Conservation (phyloP, 2,797 vertebrate species). For the Cirrhinus molitorella region DNA sequence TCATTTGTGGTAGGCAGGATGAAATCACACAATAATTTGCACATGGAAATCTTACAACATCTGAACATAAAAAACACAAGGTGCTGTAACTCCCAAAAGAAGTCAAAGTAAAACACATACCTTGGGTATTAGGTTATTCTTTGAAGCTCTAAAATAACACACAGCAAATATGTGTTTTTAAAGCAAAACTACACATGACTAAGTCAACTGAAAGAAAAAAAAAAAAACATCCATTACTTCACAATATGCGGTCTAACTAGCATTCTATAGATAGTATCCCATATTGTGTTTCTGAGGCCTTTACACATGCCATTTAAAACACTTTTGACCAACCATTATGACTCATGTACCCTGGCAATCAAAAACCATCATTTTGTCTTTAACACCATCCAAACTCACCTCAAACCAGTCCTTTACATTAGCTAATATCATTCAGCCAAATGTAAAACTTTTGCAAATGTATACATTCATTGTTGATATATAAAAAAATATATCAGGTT, state of each 20-base stretch:
- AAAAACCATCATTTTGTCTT: background rate
- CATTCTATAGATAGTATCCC: constrained; percentile 54
- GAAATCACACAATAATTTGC: constrained; percentile 27
- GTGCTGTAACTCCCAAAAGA: constrained; percentile 9
- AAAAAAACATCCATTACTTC: constrained; percentile 52
- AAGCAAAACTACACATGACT: constrained; percentile 53
- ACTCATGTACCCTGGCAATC: constrained; percentile 33
- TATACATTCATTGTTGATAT: background rate
- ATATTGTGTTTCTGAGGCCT: constrained; percentile 41
- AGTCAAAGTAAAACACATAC: constrained; percentile 6
- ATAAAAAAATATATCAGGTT: constrained; percentile 16
- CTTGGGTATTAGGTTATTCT: background rate
- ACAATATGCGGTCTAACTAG: constrained; percentile 43
- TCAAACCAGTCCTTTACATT: background rate
- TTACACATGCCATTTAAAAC: constrained; percentile 51
- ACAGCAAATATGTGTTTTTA: constrained; percentile 41
- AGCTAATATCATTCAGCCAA: too few relatives aligned
- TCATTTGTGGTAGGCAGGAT: constrained; percentile 6
- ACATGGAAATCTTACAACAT: background rate
- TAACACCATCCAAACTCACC: background rate
- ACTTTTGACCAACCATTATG: constrained; percentile 52
- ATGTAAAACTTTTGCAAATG: background rate
- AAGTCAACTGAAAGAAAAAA: constrained; percentile 39
- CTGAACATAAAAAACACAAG: background rate
- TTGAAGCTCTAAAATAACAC: constrained; percentile 46